Evolutionary conservation across 2,113 vertebrate genomes (phyloP), one percentile per base, ranked within the genome.

Genomic region (Ctenomys sociabilis): DNA sequence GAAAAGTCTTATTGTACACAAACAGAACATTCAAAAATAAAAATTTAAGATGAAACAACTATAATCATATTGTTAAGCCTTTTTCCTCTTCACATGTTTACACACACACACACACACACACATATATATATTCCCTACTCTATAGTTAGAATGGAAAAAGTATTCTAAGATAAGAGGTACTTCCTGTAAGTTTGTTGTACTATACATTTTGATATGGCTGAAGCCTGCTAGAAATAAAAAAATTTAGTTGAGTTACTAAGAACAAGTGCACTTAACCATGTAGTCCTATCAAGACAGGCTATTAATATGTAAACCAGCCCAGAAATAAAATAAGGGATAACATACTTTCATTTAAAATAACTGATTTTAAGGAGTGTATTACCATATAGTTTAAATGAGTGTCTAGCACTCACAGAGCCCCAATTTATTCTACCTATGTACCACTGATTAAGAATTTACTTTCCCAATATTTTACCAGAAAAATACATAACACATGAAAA

Each of bases 301-400:
- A 95, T 86, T 96, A 80, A 83, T 96, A 96, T 90, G 97, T 93
- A 96, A 96, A 93, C 16, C 52, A 30, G 82, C 57, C 45, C 37
- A 95, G 40, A 86, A 61, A 78, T 61, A 85, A 97, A 95, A 94
- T 87, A 97, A 88, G 66, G n/a, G 30, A 96, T 92, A 54, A 80
- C 84, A 95, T 3, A 61, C 11, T 94, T 94, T 26, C 40, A 90
- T 66, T 94, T 82, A 95, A 88, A 92, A 88, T 88, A 93, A 93
- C 30, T 89, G 54, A 7, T 52, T 92, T 93, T 92, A 94, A 96
- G 37, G 68, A 88, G 11, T 63, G 57, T 4, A 95, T 0, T 91
- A 49, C 66, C 92, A 94, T 93, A 81, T 73, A 91, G 45, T 66
- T 95, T 93, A 90, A 96, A 57, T 96, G 61, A 85, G 59, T 54